Conservation (phyloP, 2,797 vertebrate genomes). For the Falco peregrinus region DNA sequence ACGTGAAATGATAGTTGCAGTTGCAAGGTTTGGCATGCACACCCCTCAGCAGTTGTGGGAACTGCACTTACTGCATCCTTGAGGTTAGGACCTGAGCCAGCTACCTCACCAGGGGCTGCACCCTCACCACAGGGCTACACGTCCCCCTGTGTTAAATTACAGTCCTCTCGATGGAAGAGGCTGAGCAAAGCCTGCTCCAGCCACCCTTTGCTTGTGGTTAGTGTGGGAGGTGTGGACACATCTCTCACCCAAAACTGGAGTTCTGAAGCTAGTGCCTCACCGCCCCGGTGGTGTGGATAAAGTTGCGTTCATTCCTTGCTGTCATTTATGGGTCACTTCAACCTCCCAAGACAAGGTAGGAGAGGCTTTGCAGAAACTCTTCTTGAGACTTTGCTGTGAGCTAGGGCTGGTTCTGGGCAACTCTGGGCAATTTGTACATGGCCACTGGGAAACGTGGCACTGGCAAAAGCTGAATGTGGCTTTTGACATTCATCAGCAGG, state of each 20-base stretch:
- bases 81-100: conserved; percentile 19
- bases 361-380: background rate
- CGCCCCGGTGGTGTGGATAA: background rate
- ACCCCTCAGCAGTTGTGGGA: background rate
- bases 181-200: background rate
- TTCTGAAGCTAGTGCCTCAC: background rate
- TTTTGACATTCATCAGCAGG: background rate
- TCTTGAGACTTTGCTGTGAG: background rate
- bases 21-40: conserved; percentile 27
- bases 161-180: background rate
- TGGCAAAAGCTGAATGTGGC: background rate
- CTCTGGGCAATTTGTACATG: background rate
- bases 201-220: background rate
- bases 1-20: background rate
- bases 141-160: background rate
- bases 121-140: background rate
- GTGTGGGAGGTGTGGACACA: background rate
- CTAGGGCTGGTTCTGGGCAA: background rate
- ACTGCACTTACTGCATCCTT: background rate
- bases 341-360: background rate
- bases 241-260: background rate
- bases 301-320: background rate
- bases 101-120: background rate
- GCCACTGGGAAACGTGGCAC: background rate
- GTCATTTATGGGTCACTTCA: background rate